phyloP scores from a whole-genome alignment of 1,140 invertebrate species.

The Diorhabda elongata region DNA sequence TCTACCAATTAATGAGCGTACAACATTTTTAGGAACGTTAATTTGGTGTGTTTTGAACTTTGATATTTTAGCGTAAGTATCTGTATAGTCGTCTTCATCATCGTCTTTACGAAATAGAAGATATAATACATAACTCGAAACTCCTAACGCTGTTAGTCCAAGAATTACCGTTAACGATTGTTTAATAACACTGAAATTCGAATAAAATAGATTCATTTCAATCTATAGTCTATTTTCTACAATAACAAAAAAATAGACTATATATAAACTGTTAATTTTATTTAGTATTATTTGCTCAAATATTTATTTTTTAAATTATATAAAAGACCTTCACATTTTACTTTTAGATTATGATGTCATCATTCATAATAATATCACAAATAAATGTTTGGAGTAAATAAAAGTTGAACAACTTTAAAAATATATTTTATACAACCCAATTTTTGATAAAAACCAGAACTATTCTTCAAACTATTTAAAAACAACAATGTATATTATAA shows the following conservation, averaged over 20 bases:
- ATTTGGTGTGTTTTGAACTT: conserved; percentile 44
- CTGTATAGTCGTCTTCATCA: conserved; percentile 37
- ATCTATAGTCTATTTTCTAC: no score
- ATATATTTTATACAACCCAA: no score
- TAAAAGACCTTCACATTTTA: conserved; percentile 1
- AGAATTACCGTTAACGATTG: conserved; percentile 38
- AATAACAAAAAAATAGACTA: no score
- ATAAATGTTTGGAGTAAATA: no score
- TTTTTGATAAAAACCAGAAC: no score
- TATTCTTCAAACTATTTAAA: no score
- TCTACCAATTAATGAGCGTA: conserved; percentile 58
- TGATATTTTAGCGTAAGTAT: conserved; percentile 34
- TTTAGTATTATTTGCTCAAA: no score
- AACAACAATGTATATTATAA: no score
- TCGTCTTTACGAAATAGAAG: conserved; percentile 47
- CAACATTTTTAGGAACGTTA: conserved; percentile 49
- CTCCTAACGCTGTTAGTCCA: conserved; percentile 48
- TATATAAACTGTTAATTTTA: no score
- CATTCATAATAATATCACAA: no score
- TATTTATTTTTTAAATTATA: not conserved
- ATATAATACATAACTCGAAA: conserved; percentile 48
- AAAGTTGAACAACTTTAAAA: no score
- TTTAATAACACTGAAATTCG: conserved; percentile 26
- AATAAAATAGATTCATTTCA: not conserved
- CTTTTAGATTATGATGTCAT: not conserved